Conservation (phyloP, 2,113 vertebrate species). For the Nothoprocta pentlandii region DNA sequence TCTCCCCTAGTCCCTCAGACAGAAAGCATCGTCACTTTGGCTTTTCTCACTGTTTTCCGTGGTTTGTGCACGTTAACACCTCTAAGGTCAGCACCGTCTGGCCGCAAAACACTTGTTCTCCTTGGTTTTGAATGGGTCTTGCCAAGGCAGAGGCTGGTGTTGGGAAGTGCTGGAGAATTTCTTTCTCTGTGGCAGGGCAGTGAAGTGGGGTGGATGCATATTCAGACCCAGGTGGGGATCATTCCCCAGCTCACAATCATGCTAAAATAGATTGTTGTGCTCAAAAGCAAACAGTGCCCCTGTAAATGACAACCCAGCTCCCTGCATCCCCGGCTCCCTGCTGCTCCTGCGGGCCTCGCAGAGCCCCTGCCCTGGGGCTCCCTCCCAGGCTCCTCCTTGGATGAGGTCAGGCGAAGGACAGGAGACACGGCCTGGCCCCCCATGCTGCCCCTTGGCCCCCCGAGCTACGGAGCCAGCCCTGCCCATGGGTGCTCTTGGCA, state of each 20-base stretch:
- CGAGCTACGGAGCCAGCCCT: background rate
- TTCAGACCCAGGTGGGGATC: background rate
- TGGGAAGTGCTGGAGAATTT: background rate
- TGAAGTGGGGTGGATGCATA: background rate
- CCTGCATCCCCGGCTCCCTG: background rate
- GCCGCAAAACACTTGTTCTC: background rate
- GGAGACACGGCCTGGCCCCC: background rate
- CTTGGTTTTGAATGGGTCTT: background rate
- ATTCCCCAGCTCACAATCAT: background rate
- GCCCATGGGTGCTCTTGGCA: background rate
- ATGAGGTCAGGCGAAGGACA: background rate
- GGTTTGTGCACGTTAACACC: background rate
- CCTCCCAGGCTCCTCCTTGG: background rate
- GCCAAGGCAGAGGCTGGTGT: background rate
- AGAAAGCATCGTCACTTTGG: background rate
- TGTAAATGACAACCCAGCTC: conserved; percentile 67
- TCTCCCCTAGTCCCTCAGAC: background rate
- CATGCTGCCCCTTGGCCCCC: background rate
- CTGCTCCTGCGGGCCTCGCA: background rate
- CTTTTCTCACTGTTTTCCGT: background rate
- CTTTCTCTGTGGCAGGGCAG: background rate
- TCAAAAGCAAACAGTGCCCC: conserved; percentile 51
- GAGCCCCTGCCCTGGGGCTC: conserved; percentile 26
- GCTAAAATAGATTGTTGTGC: conserved; percentile 36
- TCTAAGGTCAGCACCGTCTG: background rate